phyloP scores from a whole-genome alignment of 2,888 invertebrate genomes.

The Dolomedes plantarius region DNA sequence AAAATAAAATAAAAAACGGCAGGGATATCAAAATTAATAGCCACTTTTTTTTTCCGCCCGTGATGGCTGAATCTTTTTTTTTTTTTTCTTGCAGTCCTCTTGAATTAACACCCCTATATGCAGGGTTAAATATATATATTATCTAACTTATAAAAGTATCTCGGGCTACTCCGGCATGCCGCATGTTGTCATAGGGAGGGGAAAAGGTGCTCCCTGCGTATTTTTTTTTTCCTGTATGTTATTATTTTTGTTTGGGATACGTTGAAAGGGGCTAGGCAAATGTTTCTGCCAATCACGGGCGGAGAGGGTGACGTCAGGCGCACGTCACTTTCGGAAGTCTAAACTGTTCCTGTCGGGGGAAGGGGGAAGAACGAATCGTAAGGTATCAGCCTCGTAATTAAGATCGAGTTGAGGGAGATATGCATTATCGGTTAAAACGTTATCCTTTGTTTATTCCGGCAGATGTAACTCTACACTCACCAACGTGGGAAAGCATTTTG shows the following conservation, averaged over 20 bases:
- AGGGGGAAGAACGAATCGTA: neutral
- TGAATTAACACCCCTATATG: conserved; percentile 61
- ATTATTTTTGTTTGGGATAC: conserved; percentile 16
- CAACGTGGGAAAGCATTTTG: no score
- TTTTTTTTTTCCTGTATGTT: neutral
- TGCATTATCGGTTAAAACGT: neutral
- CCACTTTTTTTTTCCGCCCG: conserved; percentile 23
- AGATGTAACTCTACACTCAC: no score
- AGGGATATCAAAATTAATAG: conserved; percentile 66
- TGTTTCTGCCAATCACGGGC: conserved; percentile 66
- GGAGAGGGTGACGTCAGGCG: conserved; percentile 55
- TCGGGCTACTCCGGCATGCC: conserved; percentile 41
- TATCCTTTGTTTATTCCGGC: neutral
- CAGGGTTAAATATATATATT: conserved; percentile 34
- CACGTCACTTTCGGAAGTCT: conserved; percentile 41
- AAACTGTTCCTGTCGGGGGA: neutral
- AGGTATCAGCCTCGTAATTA: no score
- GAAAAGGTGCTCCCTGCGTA: neutral
- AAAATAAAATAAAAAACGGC: no score
- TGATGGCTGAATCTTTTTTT: conserved; percentile 3
- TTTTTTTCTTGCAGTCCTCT: conserved; percentile 12
- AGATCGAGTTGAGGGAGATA: no score
- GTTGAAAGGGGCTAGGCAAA: conserved; percentile 53
- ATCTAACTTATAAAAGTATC: conserved; percentile 5
- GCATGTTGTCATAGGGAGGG: conserved; percentile 8